Conservation (phyloP, 2,888 invertebrate genomes). For the Chloromyia formosa region DNA sequence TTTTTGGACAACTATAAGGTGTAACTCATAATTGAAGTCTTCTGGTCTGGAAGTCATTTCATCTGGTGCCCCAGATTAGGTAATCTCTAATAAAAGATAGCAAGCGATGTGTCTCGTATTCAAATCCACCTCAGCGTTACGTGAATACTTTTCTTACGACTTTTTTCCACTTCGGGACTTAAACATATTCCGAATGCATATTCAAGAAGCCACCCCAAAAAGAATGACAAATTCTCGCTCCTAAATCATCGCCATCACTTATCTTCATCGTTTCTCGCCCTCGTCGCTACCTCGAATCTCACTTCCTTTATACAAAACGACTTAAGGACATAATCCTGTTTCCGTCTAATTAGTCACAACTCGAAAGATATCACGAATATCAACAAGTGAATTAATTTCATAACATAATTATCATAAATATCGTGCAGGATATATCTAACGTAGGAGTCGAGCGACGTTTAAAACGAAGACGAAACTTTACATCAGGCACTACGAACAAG, state of each 20-base stretch:
- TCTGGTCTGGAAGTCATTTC: no score
- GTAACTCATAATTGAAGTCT: no score
- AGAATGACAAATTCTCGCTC: not conserved
- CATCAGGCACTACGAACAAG: constrained; percentile 13
- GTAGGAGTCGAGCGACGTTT: not conserved
- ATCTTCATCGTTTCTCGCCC: not conserved
- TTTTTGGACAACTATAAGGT: no score
- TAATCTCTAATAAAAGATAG: no score
- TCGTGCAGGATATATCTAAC: not conserved
- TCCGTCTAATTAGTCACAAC: constrained; percentile 37
- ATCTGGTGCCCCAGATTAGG: no score
- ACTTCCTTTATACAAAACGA: constrained; percentile 13
- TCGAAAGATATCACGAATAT: constrained; percentile 20
- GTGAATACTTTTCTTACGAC: no score
- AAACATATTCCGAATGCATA: no score
- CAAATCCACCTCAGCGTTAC: no score
- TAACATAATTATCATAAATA: constrained; percentile 41
- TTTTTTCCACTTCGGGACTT: no score
- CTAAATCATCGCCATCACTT: not conserved
- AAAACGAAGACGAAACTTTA: constrained; percentile 7
- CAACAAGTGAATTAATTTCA: constrained; percentile 44
- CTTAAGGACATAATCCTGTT: constrained; percentile 34
- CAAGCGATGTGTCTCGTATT: no score
- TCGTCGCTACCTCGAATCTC: not conserved
- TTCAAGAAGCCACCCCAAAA: not conserved